Evolutionary conservation across 2,113 vertebrate genomes (phyloP).

Genomic region (Columbina picui): DNA sequence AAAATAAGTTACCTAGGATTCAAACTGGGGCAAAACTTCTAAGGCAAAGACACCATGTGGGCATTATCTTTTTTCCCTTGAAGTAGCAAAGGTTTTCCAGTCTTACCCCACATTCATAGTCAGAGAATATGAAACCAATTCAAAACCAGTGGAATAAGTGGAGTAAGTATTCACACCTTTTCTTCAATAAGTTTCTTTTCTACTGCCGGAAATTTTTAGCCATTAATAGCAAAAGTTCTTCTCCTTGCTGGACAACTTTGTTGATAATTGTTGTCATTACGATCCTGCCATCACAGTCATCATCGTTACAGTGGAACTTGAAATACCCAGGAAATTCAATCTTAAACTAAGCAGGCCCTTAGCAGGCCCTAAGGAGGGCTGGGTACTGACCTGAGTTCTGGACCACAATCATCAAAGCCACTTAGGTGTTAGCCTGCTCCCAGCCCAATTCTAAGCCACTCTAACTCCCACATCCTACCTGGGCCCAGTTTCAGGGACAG

Average conservation of each 20-base stretch:
- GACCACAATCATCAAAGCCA: fast-evolving
- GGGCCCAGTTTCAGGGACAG: not conserved
- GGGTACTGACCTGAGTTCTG: not conserved
- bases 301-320: not conserved
- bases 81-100: not conserved
- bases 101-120: not conserved
- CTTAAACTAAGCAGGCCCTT: not conserved
- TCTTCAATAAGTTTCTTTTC: not conserved
- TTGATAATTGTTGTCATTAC: not conserved
- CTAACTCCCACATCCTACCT: not conserved
- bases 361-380: not conserved
- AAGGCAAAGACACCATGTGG: not conserved
- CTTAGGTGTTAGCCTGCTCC: not conserved
- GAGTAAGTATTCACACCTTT: not conserved
- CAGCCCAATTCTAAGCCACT: not conserved
- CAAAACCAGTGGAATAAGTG: not conserved
- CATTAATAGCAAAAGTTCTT: not conserved
- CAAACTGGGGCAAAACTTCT: not conserved
- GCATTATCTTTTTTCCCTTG: not conserved
- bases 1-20: not conserved
- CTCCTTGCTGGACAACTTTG: not conserved
- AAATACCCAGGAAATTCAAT: not conserved
- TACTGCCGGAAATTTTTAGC: not conserved
- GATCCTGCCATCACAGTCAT: not conserved
- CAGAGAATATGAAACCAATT: not conserved